Base-by-base conservation (phyloP, 2,797 vertebrate genomes). In the Cyclopterus lumpus region DNA sequence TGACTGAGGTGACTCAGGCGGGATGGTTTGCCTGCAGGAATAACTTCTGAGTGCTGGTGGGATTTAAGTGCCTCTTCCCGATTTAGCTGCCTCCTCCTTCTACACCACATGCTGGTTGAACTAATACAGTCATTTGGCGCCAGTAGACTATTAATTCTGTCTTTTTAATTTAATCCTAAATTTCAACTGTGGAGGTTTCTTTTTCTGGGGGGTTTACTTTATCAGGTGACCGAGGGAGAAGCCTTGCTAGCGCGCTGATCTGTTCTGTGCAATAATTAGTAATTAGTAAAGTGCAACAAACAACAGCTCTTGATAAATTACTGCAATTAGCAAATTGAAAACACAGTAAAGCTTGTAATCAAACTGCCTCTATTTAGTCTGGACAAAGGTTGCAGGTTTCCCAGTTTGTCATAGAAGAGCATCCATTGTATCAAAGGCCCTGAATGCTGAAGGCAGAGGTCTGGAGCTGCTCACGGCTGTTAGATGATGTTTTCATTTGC, bases 1-100 rank as follows among this genome's bases (percentile, higher is more conserved):
- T 70, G 44, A 71, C 59, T 74, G 51, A 67, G 53, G 66, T 79
- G 80, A 81, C 75, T 73, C 67, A 74, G 53, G 72, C n/a, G 20
- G 57, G 76, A 61, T 66, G 67, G 65, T 65, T 77, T 67, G 44
- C 57, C 55, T 80, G 67, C 44, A 78, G 28, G 71, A 68, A 67
- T 73, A 65, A 38, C 73, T 58, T 58, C 3, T 70, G 54, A 73
- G 58, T 67, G 64, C 54, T 6, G 10, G 48, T 40, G 68, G 40
- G 67, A 49, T 67, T 54, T 14, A 79, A 72, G 57, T 24, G 30
- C 58, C 67, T 48, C n/a, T 16, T 34, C 42, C 34, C 40, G 5
- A 62, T 62, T 62, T 40, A 63, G 67, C 67, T 5, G 15, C 66
- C 58, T 53, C 38, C 63, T 67, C 26, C 67, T 40, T 53, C 70